phyloP scores from a whole-genome alignment of 2,888 invertebrate genomes.

The Andrena bicolor region DNA sequence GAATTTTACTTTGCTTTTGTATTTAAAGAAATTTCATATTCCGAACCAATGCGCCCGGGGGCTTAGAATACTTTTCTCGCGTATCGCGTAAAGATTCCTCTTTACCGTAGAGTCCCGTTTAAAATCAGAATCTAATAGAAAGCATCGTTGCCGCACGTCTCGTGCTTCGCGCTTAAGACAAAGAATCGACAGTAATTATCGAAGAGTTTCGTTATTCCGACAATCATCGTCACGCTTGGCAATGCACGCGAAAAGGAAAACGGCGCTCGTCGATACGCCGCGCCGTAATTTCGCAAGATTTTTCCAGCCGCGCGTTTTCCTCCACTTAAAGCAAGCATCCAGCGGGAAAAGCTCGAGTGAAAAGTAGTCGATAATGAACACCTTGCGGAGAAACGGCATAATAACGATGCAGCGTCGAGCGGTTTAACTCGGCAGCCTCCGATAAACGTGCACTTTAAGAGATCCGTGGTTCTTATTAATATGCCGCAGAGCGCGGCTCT shows the following conservation, averaged over 20 bases:
- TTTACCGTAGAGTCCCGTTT: too few relatives aligned
- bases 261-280: not conserved
- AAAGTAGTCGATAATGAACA: conserved; percentile 40
- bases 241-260: conserved; percentile 5
- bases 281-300: not conserved
- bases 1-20: too few relatives aligned
- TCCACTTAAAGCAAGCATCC: not conserved
- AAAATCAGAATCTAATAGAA: not conserved
- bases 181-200: conserved; percentile 1
- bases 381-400: conserved; percentile 22
- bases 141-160: not conserved
- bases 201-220: not conserved
- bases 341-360: conserved; percentile 18
- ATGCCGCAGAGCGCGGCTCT: not conserved
- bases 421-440: conserved; percentile 13
- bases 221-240: not conserved
- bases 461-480: conserved; percentile 22
- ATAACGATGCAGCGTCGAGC: conserved; percentile 16
- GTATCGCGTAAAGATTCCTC: too few relatives aligned
- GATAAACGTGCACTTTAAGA: conserved; percentile 43
- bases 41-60: too few relatives aligned
- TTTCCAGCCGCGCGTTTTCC: conserved; percentile 15
- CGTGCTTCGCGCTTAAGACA: not conserved
- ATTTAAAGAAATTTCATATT: too few relatives aligned
- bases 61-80: too few relatives aligned